Percentiles rank a stretch among this genome's conserved stretches.
Conservation (phyloP, 1,140 invertebrate species). For the Ooceraea biroi region DNA sequence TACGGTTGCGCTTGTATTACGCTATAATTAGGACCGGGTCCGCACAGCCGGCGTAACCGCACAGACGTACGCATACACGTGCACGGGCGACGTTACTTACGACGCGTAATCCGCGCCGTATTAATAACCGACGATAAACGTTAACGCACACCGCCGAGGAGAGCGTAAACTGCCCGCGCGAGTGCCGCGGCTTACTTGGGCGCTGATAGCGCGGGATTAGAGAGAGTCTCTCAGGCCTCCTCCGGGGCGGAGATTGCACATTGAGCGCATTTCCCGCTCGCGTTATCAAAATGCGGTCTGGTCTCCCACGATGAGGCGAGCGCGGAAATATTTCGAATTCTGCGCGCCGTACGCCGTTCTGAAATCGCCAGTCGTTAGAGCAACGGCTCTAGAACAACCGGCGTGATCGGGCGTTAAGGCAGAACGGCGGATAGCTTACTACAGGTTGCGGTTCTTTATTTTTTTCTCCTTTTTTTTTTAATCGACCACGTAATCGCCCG, state of each 20-base stretch:
- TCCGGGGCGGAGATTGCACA: constrained; percentile 13
- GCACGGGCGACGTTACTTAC: constrained; percentile 55
- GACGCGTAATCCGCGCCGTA: constrained; percentile 70
- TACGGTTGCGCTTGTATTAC: constrained; percentile 77
- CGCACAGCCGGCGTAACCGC: constrained; percentile 70
- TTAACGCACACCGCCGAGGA: constrained; percentile 66
- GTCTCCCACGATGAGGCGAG: constrained; percentile 32
- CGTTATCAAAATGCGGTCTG: constrained; percentile 36
- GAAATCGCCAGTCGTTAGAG: neutral
- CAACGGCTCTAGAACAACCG: neutral
- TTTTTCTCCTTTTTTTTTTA: constrained; percentile 14
- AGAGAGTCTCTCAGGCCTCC: too few relatives aligned
- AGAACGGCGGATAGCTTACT: neutral
- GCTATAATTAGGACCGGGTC: constrained; percentile 79
- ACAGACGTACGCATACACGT: constrained; percentile 3
- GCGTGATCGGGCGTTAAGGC: constrained; percentile 18
- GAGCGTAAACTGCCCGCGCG: constrained; percentile 28
- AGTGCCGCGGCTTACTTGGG: constrained; percentile 10
- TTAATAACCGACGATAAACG: constrained; percentile 76
- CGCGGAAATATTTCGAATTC: constrained; percentile 38
- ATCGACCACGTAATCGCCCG: constrained; percentile 48
- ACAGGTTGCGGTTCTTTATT: constrained; percentile 23
- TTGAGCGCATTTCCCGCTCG: neutral
- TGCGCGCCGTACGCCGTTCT: neutral
- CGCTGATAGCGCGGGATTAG: constrained; percentile 24